Conservation (phyloP, 1,140 invertebrate species). For the Bombus sylvicola region DNA sequence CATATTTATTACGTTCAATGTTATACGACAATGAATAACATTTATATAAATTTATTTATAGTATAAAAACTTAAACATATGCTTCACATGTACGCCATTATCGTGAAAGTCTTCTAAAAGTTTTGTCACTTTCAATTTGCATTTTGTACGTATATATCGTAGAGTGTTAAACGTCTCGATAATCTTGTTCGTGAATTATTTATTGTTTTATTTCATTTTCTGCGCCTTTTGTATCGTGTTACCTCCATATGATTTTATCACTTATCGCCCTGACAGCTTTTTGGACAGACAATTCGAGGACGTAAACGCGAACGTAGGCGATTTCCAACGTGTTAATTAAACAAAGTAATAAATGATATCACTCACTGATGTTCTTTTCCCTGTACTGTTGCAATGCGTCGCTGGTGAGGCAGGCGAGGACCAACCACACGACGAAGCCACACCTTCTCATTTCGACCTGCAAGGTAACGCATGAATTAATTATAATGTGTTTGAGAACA, state of each 20-base stretch:
- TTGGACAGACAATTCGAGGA: background rate
- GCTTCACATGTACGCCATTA: too few relatives aligned
- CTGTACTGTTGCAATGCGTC: conserved; percentile 65
- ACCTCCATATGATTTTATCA: background rate
- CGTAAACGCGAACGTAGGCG: background rate
- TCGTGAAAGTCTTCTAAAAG: too few relatives aligned
- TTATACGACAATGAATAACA: too few relatives aligned
- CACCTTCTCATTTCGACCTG: conserved; percentile 65
- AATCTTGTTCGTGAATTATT: background rate
- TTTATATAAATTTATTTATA: too few relatives aligned
- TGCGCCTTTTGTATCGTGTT: background rate
- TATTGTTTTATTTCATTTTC: background rate
- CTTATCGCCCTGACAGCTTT: background rate
- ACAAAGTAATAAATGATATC: background rate
- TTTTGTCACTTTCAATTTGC: too few relatives aligned
- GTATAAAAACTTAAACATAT: too few relatives aligned
- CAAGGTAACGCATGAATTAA: conserved; percentile 28
- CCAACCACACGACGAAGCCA: conserved; percentile 58
- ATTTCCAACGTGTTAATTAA: background rate
- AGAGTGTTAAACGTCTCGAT: background rate
- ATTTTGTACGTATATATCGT: too few relatives aligned
- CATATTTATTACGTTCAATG: background rate
- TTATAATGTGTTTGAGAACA: background rate
- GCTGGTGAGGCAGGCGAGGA: conserved; percentile 55
- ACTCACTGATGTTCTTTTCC: conserved; percentile 75